Percentiles rank a stretch among this genome's conserved stretches.
Conservation (phyloP, 2,888 invertebrate species). For the Neocrepidodera transversa region DNA sequence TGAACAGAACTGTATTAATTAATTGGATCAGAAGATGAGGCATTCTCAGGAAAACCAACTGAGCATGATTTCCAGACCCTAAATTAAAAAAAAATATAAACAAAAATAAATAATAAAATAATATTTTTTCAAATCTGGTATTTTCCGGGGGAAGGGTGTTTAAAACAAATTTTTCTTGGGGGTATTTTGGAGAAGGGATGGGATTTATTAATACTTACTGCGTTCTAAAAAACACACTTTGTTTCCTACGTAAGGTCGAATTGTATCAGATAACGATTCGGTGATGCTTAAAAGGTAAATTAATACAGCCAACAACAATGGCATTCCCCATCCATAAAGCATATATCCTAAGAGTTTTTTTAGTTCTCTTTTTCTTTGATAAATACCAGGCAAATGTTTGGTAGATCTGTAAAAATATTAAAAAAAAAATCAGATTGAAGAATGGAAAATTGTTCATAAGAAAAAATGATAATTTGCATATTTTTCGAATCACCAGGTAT, state of each 20-base stretch:
- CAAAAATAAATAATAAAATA: too few species aligned
- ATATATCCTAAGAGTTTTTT: constrained; percentile 72
- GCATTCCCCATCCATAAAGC: constrained; percentile 74
- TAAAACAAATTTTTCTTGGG: too few species aligned
- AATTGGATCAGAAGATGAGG: constrained; percentile 71
- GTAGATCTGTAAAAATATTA: constrained; percentile 43
- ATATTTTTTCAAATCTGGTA: too few species aligned
- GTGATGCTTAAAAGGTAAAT: constrained; percentile 66
- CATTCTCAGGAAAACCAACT: constrained; percentile 46
- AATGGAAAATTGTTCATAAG: too few species aligned
- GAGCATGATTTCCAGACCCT: constrained; percentile 47
- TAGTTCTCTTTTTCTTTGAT: constrained; percentile 61
- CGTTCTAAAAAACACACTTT: constrained; percentile 70
- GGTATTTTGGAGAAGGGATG: too few species aligned
- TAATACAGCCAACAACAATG: constrained; percentile 65
- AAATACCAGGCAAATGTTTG: constrained; percentile 54
- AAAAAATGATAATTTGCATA: too few species aligned
- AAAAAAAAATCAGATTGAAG: too few species aligned
- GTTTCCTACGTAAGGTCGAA: constrained; percentile 69
- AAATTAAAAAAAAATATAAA: constrained; percentile 24
- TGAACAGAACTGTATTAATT: constrained; percentile 72
- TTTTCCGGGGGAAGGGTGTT: too few species aligned
- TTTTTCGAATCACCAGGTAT: too few species aligned
- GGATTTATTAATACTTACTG: too few species aligned
- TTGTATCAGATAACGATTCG: constrained; percentile 58